phyloP scores from a whole-genome alignment of 2,797 vertebrate species.

The Labeo calbasu region DNA sequence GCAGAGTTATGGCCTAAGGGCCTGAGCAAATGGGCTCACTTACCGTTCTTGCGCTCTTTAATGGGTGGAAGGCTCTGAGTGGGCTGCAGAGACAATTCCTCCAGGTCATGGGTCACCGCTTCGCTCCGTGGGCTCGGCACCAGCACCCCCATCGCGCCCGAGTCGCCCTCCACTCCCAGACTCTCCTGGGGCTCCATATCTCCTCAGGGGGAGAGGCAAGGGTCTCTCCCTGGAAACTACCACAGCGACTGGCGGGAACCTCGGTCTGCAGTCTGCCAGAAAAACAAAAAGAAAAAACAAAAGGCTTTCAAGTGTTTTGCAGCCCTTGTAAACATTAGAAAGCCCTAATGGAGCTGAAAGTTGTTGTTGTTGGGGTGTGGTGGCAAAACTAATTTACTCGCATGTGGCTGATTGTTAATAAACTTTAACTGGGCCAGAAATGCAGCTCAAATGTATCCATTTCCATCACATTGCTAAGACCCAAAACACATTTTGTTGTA shows the following conservation, averaged over 20 bases:
- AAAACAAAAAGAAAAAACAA: conserved; percentile 3
- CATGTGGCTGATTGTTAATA: conserved; percentile 5
- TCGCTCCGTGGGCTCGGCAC: conserved; percentile 84
- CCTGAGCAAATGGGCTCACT: conserved; percentile 59
- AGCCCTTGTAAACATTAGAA: conserved; percentile 37
- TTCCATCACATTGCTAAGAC: not conserved
- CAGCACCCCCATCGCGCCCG: conserved; percentile 66
- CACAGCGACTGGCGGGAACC: conserved; percentile 38
- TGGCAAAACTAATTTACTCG: conserved; percentile 11
- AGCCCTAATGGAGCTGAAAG: conserved; percentile 2
- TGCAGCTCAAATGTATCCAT: not conserved
- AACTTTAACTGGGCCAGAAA: conserved; percentile 6
- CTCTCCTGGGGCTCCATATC: conserved; percentile 75
- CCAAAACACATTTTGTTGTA: not conserved
- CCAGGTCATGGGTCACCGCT: conserved; percentile 82
- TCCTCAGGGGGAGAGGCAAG: conserved; percentile 46
- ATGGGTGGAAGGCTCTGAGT: conserved; percentile 78
- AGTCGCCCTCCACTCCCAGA: conserved; percentile 71
- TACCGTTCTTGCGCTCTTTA: conserved; percentile 80
- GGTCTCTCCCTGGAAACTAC: conserved; percentile 34
- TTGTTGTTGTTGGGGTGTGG: conserved; percentile 33
- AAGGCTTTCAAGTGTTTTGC: conserved; percentile 37
- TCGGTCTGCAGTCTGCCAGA: conserved; percentile 23
- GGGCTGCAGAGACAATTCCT: conserved; percentile 82
- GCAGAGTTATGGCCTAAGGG: conserved; percentile 26